A percentile compares a stretch with the other conserved stretches of the same genome.
Evolutionary conservation across 2,888 invertebrate species (phyloP).

Genomic region (Spialia ferax): DNA sequence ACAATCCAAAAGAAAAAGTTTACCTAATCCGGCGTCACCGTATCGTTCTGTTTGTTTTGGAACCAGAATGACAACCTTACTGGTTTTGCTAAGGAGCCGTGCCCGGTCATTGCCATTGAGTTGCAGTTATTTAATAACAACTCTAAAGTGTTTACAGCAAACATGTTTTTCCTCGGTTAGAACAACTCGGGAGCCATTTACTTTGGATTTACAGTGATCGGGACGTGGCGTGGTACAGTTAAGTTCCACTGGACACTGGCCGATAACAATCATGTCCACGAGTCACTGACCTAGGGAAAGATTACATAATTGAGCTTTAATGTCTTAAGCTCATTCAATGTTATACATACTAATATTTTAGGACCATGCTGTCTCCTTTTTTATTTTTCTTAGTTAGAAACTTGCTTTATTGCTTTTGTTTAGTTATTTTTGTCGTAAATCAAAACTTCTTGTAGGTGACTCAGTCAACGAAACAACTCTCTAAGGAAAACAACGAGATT

Average conservation of each 20-base stretch:
- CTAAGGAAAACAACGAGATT: conserved; percentile 68
- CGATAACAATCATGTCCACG: conserved; percentile 22
- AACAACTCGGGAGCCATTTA: conserved; percentile 24
- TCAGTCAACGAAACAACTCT: conserved; percentile 64
- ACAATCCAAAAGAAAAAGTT: conserved; percentile 1
- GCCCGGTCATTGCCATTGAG: conserved; percentile 79
- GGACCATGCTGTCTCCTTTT: background rate
- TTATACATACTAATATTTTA: background rate
- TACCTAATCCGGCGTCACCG: conserved; percentile 4
- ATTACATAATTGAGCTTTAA: conserved; percentile 26
- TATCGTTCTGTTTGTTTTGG: conserved; percentile 59
- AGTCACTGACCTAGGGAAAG: conserved; percentile 32
- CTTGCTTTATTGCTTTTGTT: background rate
- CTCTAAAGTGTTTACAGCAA: conserved; percentile 74
- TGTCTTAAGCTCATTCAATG: background rate
- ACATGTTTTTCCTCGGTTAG: conserved; percentile 58
- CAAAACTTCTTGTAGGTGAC: conserved; percentile 56
- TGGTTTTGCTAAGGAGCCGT: conserved; percentile 58
- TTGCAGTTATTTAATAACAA: conserved; percentile 81
- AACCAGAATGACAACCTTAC: conserved; percentile 77
- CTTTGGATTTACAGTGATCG: conserved; percentile 26
- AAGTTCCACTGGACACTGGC: conserved; percentile 35
- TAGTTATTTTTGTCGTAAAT: background rate
- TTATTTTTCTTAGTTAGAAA: background rate
- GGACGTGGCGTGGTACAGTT: conserved; percentile 26